Percentiles rank a stretch among this genome's conserved stretches.
Evolutionary conservation across 30 jellyfish, hydroid and myxozoan genomes (phyloP).

Genomic region (Hydractinia symbiolongicarpus): DNA sequence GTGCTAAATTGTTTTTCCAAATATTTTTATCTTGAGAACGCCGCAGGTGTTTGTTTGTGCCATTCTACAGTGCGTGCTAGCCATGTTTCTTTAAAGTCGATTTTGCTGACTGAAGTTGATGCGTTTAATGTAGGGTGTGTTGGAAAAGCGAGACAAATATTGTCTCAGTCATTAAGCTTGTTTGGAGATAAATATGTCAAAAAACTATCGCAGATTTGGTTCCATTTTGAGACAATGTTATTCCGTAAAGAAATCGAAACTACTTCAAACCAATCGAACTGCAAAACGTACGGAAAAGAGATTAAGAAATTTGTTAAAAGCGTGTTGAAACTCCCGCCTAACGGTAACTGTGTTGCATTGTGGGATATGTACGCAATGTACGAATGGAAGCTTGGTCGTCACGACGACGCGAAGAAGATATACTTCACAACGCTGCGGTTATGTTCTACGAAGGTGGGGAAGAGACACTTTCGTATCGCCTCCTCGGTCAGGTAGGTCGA

Average conservation of each 20-base stretch:
- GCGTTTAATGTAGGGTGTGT: slow-evolving; percentile 7
- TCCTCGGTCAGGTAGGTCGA: slow-evolving; percentile 17
- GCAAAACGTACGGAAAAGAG: slow-evolving; percentile 26
- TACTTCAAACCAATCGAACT: background rate
- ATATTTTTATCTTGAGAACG: background rate
- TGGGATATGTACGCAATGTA: slow-evolving; percentile 74
- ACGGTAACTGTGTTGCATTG: slow-evolving; percentile 57
- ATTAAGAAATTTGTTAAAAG: slow-evolving; percentile 56
- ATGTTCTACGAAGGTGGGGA: background rate
- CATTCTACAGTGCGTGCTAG: background rate
- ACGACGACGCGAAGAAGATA: slow-evolving; percentile 57
- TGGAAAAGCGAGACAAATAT: slow-evolving; percentile 27
- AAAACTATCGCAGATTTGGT: slow-evolving; percentile 48
- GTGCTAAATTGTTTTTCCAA: background rate
- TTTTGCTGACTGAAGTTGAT: slow-evolving; percentile 5
- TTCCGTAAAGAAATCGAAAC: slow-evolving; percentile 6
- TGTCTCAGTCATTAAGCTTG: slow-evolving; percentile 38
- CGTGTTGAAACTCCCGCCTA: slow-evolving; percentile 47
- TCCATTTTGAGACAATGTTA: slow-evolving; percentile 54
- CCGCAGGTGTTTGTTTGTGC: slow-evolving; percentile 14
- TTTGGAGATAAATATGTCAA: slow-evolving; percentile 24
- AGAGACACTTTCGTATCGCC: slow-evolving; percentile 11
- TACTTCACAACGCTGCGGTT: slow-evolving; percentile 53
- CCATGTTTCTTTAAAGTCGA: background rate
- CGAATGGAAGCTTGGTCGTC: slow-evolving; percentile 67